A percentile compares a stretch with the other conserved stretches of the same genome.
Evolutionary conservation across 1,140 invertebrate species (phyloP).

Genomic region (Tenebrio molitor): DNA sequence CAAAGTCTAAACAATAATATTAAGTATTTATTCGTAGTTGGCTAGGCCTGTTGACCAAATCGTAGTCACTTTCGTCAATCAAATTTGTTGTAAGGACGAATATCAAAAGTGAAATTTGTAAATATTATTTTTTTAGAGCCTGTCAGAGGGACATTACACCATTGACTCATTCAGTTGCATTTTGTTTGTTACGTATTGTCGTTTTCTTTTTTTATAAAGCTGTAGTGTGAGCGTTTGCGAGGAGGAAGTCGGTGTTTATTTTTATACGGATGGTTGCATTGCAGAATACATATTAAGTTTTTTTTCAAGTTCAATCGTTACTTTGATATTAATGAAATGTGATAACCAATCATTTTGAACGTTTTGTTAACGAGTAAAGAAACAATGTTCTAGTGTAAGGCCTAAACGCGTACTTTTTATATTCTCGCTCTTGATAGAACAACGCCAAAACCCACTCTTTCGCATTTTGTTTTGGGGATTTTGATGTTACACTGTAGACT

Average conservation of each 20-base stretch:
- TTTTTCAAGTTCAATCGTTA: conserved; percentile 23
- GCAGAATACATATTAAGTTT: conserved; percentile 24
- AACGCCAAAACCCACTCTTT: conserved; percentile 7
- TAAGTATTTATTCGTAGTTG: conserved; percentile 2
- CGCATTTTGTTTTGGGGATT: not conserved
- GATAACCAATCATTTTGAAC: conserved; percentile 28
- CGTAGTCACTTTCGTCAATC: conserved; percentile 11
- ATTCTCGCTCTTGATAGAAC: conserved; percentile 12
- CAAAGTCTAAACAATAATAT: conserved; percentile 68
- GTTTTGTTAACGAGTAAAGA: conserved; percentile 9
- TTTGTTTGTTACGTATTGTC: conserved; percentile 20
- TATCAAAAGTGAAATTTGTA: conserved; percentile 9
- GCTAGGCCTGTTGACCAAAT: conserved; percentile 3
- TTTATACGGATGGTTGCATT: conserved; percentile 24
- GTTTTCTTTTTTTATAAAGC: conserved; percentile 7
- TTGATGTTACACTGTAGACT: conserved; percentile 39
- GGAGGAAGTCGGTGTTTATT: conserved; percentile 22
- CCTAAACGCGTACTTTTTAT: conserved; percentile 37
- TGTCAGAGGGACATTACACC: not conserved
- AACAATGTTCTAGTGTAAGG: conserved; percentile 6
- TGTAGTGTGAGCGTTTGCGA: not conserved
- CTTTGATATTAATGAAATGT: conserved; percentile 38
- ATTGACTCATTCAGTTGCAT: conserved; percentile 5
- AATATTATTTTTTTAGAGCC: conserved; percentile 22
- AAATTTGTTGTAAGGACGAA: conserved; percentile 22